Evolutionary conservation across 2,888 invertebrate species (phyloP), one percentile per base, ranked within the genome.

Genomic region (Oligia fasciuncula): DNA sequence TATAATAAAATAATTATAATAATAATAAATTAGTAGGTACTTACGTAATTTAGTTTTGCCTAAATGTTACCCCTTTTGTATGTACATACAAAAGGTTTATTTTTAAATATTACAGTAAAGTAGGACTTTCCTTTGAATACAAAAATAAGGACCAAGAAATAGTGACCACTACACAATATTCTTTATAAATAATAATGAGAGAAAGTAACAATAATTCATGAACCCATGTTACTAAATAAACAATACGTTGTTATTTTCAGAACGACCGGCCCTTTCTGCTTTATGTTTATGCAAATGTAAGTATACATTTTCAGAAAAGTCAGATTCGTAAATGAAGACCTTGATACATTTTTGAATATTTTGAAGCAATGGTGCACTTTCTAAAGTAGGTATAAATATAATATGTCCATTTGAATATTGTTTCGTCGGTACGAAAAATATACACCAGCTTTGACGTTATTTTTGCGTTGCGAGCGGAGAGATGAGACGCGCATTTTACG

Each of bases 371-470:
- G 29, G 66, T 49, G 67, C 23, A 51, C 67, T 51, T 67, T 46
- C 57, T 23, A 51, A 67, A 77, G 67, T 77, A 77, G 49, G 17
- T 77, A 49, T 77, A 77, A 77, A 66, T 77, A 57, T 40, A 57
- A 40, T 35, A 66, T 35, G 23, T 77, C 46, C 29, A 66, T 49
- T 79, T 78, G 70, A 60, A 66, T 66, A 76, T 76, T 76, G 29
- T 63, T 43, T 76, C 23, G 19, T 40, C 4, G 9, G 46, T 19
- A 62, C 23, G 14, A 23, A 46, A 60, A 9, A 17, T 60, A 8
- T 13, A 35, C 19, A 23, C 4, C 13, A 35, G 4, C 14, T 14
- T 19, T 8, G 13, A 69, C 6, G 9, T 54, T 9, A n/a, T 17
- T 23, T 40, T 54, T 14, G 23, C 35, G 51, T 23, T 69, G 51